These are phyloP conservation scores for Muscicapa comitata DNA, from an alignment of 2,797 vertebrate genomes.

Conservation along the genomic window DNA sequence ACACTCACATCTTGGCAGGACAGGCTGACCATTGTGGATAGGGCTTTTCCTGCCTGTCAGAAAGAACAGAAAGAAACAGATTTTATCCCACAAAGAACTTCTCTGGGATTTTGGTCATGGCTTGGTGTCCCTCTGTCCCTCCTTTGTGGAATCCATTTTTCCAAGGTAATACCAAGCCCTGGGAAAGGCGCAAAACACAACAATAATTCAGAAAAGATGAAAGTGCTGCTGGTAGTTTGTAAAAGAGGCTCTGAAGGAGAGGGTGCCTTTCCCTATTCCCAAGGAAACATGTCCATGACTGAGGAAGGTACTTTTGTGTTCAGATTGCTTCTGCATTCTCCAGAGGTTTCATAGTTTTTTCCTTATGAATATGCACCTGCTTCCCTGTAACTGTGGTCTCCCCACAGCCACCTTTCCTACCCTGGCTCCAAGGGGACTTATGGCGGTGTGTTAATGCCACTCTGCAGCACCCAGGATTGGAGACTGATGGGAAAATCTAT, in stretches of 20 bases:
- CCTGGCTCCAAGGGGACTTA: neutral
- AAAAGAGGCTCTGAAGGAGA: neutral
- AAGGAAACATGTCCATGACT: neutral
- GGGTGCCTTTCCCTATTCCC: neutral
- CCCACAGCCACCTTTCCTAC: neutral
- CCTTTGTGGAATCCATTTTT: neutral
- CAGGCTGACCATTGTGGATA: rapidly evolving
- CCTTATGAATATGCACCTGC: neutral
- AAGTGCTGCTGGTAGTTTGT: neutral
- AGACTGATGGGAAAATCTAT: neutral
- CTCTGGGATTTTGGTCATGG: neutral
- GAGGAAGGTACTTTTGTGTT: neutral
- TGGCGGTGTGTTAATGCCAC: rapidly evolving
- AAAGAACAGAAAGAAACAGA: neutral
- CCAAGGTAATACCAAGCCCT: neutral
- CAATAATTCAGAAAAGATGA: neutral
- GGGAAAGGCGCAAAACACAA: neutral
- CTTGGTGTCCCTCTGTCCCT: neutral
- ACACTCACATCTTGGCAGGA: neutral
- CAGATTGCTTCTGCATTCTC: neutral
- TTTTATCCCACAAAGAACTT: neutral
- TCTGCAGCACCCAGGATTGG: neutral
- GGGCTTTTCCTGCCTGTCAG: neutral
- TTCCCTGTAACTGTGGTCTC: neutral
- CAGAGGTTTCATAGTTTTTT: rapidly evolving